Evolutionary conservation across 2,113 vertebrate species (phyloP), one percentile per base, ranked within the genome.

Genomic region (Labeo rohita): DNA sequence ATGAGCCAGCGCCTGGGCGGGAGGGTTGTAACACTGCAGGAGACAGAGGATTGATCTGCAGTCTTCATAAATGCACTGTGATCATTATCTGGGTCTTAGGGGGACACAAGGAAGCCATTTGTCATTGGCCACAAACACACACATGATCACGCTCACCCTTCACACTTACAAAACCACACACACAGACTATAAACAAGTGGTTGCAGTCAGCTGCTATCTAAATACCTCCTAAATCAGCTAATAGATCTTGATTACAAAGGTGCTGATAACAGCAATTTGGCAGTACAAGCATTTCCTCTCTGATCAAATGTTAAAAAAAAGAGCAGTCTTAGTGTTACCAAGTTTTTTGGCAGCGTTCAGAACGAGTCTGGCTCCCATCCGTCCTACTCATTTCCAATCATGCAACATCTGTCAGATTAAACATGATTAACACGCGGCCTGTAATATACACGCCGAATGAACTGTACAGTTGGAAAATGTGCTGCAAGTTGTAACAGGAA

Each of bases 21-120:
- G 36, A n/a, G 47, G 50, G n/a, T 59, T 50, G 18, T 59, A 52
- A 65, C 66, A 83, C 78, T 18, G 34, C 75, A 59, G 74, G 84
- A 86, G 81, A 85, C 75, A 56, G 75, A 47, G 74, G 84, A 89
- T 90, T 86, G 89, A 90, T 89, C 85, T 77, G 83, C 68, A 68
- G 80, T 77, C 89, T 86, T 91, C 81, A 88, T 91, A 91, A 90
- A 86, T 83, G 77, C 86, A 89, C 80, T 68, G 84, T 85, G 86
- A 90, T 90, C 87, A 87, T 88, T 87, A 88, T 90, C 83, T 85
- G 83, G 82, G 80, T 87, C 88, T 43, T 34, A 74, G 78, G 76
- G 88, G 83, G 56, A 86, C 80, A 50, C 39, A 63, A 84, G 85
- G 80, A 83, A 78, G 85, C 83, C 43, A 91, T 90, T 90, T 56